A percentile compares a stretch with the other conserved stretches of the same genome.
These are phyloP conservation scores for Eriosoma lanigerum DNA, from an alignment of 1,140 invertebrate species.

Conservation along the genomic window DNA sequence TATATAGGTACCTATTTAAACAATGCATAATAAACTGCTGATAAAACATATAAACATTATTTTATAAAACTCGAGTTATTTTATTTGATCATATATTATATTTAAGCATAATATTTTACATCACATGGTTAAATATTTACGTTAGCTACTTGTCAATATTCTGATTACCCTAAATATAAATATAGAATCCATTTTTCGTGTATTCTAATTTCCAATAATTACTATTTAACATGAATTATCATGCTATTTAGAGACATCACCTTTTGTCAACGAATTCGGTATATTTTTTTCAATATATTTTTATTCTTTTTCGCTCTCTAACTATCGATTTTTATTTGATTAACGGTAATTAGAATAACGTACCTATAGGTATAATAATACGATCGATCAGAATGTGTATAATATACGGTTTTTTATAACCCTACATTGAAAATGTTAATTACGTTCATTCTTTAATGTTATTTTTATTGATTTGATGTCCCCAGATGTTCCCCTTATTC, in stretches of 20 bases:
- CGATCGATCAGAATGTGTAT: background rate
- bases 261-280: background rate
- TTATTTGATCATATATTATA: too few relatives aligned
- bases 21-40: too few relatives aligned
- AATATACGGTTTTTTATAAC: background rate
- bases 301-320: background rate
- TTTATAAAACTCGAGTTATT: too few relatives aligned
- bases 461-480: conserved; percentile 8
- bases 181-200: too few relatives aligned
- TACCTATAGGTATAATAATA: conserved; percentile 19
- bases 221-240: background rate
- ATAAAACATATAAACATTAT: too few relatives aligned
- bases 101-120: too few relatives aligned
- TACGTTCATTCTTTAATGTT: conserved; percentile 13
- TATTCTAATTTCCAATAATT: too few relatives aligned
- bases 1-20: too few relatives aligned
- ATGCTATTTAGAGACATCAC: background rate
- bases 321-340: background rate
- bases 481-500: conserved; percentile 18
- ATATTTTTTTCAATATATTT: too few relatives aligned
- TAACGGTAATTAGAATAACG: conserved; percentile 32
- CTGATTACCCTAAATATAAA: too few relatives aligned
- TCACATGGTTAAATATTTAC: too few relatives aligned
- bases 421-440: conserved; percentile 32
- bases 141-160: too few relatives aligned